phyloP scores from a whole-genome alignment of 2,888 invertebrate species.

The Epistrophe eligans region DNA sequence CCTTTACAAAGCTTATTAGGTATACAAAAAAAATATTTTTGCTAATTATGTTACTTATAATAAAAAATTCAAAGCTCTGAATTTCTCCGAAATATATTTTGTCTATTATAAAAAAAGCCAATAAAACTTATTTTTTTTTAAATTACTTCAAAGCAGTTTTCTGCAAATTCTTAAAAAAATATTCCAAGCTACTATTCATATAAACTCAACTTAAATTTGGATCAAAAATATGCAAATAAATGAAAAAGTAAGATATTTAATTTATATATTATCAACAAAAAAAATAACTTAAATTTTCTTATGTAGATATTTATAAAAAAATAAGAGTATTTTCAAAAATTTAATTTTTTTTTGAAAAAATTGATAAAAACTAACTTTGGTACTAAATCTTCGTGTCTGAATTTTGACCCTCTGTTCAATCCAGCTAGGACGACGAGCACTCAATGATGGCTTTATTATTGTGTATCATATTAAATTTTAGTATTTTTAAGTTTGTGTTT shows the following conservation, averaged over 20 bases:
- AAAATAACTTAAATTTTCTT: slow-evolving; percentile 48
- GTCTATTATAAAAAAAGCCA: slow-evolving; percentile 46
- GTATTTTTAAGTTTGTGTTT: slow-evolving; percentile 70
- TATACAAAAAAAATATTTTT: slow-evolving; percentile 16
- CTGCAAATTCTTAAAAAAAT: slow-evolving; percentile 26
- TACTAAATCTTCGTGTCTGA: slow-evolving; percentile 84
- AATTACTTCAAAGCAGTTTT: slow-evolving; percentile 18
- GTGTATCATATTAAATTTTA: slow-evolving; percentile 78
- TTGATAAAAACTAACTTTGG: slow-evolving; percentile 83
- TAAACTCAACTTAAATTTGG: slow-evolving; percentile 30
- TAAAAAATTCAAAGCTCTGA: slow-evolving; percentile 34
- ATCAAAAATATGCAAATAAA: slow-evolving; percentile 29
- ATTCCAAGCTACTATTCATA: slow-evolving; percentile 44
- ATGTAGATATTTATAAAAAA: slow-evolving; percentile 26
- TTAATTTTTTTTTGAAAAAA: slow-evolving; percentile 55
- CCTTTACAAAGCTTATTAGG: slow-evolving; percentile 41
- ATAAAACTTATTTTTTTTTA: slow-evolving; percentile 12
- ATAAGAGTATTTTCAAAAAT: slow-evolving; percentile 47
- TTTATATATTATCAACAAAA: slow-evolving; percentile 2
- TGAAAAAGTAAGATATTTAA: slow-evolving; percentile 11
- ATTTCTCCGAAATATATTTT: slow-evolving; percentile 18
- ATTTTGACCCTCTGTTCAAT: slow-evolving; percentile 84
- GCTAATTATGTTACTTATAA: slow-evolving; percentile 14
- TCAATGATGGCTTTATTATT: slow-evolving; percentile 82
- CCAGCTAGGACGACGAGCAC: slow-evolving; percentile 84